These are phyloP conservation scores for Acrobasis repandana DNA, from an alignment of 2,888 invertebrate genomes.

Conservation along the genomic window DNA sequence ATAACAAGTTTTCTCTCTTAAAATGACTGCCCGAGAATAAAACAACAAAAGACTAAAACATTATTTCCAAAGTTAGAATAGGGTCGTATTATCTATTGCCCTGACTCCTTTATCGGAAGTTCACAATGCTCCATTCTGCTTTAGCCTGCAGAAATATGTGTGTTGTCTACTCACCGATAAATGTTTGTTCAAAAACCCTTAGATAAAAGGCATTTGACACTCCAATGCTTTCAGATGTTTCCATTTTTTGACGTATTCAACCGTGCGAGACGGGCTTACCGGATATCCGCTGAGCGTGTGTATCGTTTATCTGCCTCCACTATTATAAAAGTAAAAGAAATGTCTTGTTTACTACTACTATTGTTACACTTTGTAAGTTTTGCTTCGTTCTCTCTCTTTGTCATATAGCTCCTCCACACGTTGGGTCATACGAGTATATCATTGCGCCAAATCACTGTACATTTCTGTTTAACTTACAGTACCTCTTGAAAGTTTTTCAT, in stretches of 20 bases:
- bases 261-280: constrained; percentile 1
- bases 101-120: constrained; percentile 46
- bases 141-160: background rate
- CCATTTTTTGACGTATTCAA: constrained; percentile 16
- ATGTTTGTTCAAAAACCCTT: constrained; percentile 18
- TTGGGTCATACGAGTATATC: too few relatives aligned
- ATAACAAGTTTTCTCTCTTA: too few relatives aligned
- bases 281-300: too few relatives aligned
- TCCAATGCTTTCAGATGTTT: constrained; percentile 11
- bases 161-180: constrained; percentile 29
- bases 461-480: too few relatives aligned
- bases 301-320: background rate
- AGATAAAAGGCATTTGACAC: constrained; percentile 20
- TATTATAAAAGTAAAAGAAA: background rate
- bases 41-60: constrained; percentile 20
- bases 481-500: too few relatives aligned
- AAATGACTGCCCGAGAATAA: too few relatives aligned
- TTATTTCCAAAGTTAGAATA: constrained; percentile 12
- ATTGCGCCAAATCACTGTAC: too few relatives aligned
- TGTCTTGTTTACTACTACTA: too few relatives aligned
- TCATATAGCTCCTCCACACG: too few relatives aligned
- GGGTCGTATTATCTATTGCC: constrained; percentile 36
- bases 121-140: constrained; percentile 27
- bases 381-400: too few relatives aligned
- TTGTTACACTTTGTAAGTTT: too few relatives aligned